Base-by-base conservation (phyloP, 2,888 invertebrate genomes). In the Chymomyza caudatula region DNA sequence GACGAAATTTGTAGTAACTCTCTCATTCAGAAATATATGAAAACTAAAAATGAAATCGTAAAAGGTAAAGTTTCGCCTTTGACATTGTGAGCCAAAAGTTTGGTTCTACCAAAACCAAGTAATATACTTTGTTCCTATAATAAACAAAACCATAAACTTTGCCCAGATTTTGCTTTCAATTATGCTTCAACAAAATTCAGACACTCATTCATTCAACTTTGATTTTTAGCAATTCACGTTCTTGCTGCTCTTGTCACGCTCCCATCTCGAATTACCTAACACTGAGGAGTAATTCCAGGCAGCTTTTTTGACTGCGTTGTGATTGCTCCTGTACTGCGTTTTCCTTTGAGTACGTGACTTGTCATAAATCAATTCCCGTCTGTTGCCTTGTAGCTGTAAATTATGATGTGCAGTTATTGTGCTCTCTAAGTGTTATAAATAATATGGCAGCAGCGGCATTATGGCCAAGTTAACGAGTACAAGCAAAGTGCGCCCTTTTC, bases 291-390 rank as follows among this genome's bases (percentile, higher is more conserved):
- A 29, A 37, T 67, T 44, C 58, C 60, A 15, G 19, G 51, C 37
- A 51, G 60, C 63, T 63, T 67, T 67, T 67, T 72, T 73, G 60
- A 43, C 37, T 49, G 73, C 20, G 60, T 53, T 37, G 60, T 19
- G 49, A 19, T 47, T 47, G 29, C 54, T 61, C 29, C 44, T 29
- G 56, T 11, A 53, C 44, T 15, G 29, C 4, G 29, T 67, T 52
- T 23, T 60, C 60, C 60, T 29, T 53, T 51, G 44, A 11, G 67
- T 76, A 76, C 81, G 82, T 86, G 86, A 86, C 81, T 72, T 78
- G 78, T 69, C 74, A 81, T 86, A 81, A 81, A 84, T 81, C 85
- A 86, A 78, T 84, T 76, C 69, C 59, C 68, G 47, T 55, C 63
- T 58, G 55, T 11, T 37, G 29, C 29, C n/a, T n/a, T 11, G 29